Conservation (phyloP, 37 sponge, comb jelly and placozoan species). For the Tethya wilhelma region DNA sequence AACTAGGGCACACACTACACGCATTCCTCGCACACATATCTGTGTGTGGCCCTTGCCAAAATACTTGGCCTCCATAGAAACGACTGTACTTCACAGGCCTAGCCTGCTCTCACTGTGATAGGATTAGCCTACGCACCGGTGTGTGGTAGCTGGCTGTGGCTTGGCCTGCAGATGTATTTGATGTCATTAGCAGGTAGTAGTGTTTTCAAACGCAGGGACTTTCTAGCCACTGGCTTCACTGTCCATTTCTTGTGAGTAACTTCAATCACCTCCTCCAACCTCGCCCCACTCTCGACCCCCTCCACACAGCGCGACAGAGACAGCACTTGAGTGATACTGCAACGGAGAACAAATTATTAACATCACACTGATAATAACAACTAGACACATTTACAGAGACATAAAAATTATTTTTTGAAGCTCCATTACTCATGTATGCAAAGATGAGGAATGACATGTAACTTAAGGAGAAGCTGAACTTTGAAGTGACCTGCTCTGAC, state of each 20-base stretch:
- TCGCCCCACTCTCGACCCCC: background rate
- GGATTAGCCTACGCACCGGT: constrained; percentile 37
- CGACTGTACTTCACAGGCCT: no score
- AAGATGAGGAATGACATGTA: no score
- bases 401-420: no score
- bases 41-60: background rate
- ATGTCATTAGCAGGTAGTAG: background rate
- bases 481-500: no score
- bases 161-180: constrained; percentile 50
- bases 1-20: no score
- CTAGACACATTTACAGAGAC: no score
- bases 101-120: background rate
- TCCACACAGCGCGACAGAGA: background rate
- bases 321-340: constrained; percentile 51
- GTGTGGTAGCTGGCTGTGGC: constrained; percentile 59
- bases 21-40: background rate
- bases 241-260: constrained; percentile 64
- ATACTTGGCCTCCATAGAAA: no score
- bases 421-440: no score
- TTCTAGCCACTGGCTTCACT: constrained; percentile 43
- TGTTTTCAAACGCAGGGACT: background rate
- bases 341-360: no score
- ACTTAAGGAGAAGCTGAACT: no score
- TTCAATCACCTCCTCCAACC: constrained; percentile 44
- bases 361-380: no score